Base-by-base conservation (phyloP, 2,797 vertebrate genomes). In the Antennarius maculatus region DNA sequence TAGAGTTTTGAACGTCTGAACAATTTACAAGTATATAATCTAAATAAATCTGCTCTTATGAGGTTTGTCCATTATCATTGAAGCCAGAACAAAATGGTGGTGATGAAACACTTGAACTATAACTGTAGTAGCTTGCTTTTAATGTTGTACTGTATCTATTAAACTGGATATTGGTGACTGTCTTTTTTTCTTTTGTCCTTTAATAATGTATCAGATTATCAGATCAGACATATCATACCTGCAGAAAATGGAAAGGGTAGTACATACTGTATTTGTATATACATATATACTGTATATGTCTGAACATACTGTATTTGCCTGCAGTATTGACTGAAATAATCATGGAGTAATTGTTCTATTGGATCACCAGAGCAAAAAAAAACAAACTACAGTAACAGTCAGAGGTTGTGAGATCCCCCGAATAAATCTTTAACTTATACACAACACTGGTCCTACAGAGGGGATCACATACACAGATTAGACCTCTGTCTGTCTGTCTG, bases 41-140 rank as follows among this genome's bases (percentile, higher is more conserved):
- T 14, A 65, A 79, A 62, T 61, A 66, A 39, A 47, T 15, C 42
- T 43, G 42, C 1, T 34, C 31, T 34, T 34, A 39, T 39, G 31
- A 23, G 23, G 31, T 34, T 34, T 4, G 3, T 34, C 9, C 10
- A 9, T 39, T 39, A 39, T 39, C 10, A 8, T 39, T 65, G 27
- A 34, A 7, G 4, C 10, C 3, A 2, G 10, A 41, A 29, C 9
- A 56, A 11, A 27, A 5, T 31, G 5, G 4, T 15, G 6, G 23
- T 34, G 6, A 55, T 8, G 15, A 42, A 6, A n/a, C 11, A 29
- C 1, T 17, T 34, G 28, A 27, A 28, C 16, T 34, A 6, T 46
- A 37, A 39, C 37, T 39, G 7, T 39, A 9, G 55, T 16, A 39
- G 37, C 6, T 39, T 7, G 5, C 12, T 7, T 31, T 15, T 54